Evolutionary conservation across 2,888 invertebrate species (phyloP).

Genomic region (Thera obeliscata): DNA sequence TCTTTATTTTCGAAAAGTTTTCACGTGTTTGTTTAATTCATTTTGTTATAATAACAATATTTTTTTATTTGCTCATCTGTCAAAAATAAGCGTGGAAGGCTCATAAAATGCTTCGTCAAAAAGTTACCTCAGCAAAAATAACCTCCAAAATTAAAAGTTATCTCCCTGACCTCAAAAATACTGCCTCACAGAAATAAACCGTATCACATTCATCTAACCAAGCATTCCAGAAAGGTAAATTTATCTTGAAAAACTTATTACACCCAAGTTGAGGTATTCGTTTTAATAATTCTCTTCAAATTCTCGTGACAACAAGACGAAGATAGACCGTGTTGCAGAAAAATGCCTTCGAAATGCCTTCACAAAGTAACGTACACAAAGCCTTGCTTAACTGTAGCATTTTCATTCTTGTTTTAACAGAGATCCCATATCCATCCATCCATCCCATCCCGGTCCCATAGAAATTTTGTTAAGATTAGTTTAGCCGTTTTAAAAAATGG

Average conservation of each 20-base stretch:
- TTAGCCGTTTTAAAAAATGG: no score
- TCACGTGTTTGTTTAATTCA: no score
- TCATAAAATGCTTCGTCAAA: no score
- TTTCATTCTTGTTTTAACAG: no score
- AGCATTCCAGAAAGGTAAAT: conserved; percentile 9
- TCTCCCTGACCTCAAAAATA: background rate
- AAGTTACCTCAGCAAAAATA: background rate
- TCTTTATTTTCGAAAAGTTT: no score
- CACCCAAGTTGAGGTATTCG: conserved; percentile 19
- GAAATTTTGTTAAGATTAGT: no score
- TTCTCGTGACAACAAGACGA: conserved; percentile 32
- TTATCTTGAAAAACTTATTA: conserved; percentile 10
- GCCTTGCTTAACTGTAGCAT: background rate
- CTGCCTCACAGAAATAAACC: conserved; percentile 13
- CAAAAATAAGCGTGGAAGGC: no score
- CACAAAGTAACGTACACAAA: conserved; percentile 8
- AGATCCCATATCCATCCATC: no score
- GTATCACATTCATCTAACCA: conserved; percentile 13
- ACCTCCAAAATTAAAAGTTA: background rate
- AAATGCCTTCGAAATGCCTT: conserved; percentile 34
- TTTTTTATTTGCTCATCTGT: no score
- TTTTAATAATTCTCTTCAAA: conserved; percentile 33
- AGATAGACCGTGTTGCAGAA: conserved; percentile 37
- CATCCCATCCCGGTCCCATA: no score
- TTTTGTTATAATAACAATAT: no score